Base-by-base conservation (phyloP, 2,797 vertebrate genomes). In the Danio choprae region DNA sequence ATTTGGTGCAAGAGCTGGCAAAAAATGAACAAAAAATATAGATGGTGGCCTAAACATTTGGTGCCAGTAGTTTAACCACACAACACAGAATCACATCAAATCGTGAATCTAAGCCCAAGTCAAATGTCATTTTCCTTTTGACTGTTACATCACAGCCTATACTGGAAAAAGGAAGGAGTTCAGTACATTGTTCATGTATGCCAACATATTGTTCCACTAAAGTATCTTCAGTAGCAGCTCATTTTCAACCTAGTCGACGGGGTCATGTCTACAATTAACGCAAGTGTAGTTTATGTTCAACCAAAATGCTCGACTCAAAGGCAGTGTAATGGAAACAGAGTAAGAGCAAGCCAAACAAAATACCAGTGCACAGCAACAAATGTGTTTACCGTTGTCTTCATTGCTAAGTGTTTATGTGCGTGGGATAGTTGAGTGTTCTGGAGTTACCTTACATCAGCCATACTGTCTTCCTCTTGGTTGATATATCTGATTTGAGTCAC, bases 401-500 rank as follows among this genome's bases (percentile, higher is more conserved):
- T 55, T 64, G 46, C 62, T 64, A 55, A 67, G 53, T 56, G 71
- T 78, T 63, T 72, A 5, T 76, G 36, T 44, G 20, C 72, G 22
- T 36, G 20, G 18, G 6, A 64, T 69, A 65, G 78, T 40, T 64
- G 67, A 79, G 59, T 60, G 69, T 73, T 73, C 55, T 36, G n/a
- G 12, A 36, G 79, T 79, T 41, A 68, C 48, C 71, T 82, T 82
- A 74, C 9, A 50, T 60, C 15, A 74, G 53, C 3, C 55, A 22
- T 20, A 46, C 16, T 11, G 46, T 13, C 46, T 62, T 71, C 69
- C 44, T 38, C 29, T 75, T 55, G 5, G 13, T 36, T 22, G 56
- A 22, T 18, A 36, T 77, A 84, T 85, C 82, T 80, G 74, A 78
- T 84, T 18, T 29, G n/a, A 81, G 68, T 77, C 71, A 83, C 63